phyloP scores from a whole-genome alignment of 2,797 vertebrate genomes.

The Micropoecilia bifurca region DNA sequence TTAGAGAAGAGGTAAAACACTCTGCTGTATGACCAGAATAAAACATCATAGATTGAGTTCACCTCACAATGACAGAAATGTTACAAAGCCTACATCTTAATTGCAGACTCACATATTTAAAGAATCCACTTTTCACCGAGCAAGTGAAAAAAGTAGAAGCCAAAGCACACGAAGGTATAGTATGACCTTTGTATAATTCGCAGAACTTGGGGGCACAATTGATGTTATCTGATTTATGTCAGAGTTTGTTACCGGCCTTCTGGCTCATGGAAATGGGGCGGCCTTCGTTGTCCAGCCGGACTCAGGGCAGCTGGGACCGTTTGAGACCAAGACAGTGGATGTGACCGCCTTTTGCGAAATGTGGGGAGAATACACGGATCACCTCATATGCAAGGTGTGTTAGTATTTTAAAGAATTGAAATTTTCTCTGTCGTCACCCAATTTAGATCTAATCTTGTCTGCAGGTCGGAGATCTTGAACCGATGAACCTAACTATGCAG shows the following conservation, averaged over 20 bases:
- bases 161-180: slow-evolving; percentile 71
- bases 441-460: background rate
- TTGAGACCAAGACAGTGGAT: slow-evolving; percentile 81
- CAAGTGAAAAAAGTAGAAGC: slow-evolving; percentile 74
- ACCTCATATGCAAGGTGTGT: slow-evolving; percentile 89
- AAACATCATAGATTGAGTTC: slow-evolving; percentile 20
- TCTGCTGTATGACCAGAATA: slow-evolving; percentile 20
- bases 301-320: slow-evolving; percentile 82
- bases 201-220: background rate
- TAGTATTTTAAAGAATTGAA: background rate
- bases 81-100: slow-evolving; percentile 34
- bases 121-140: slow-evolving; percentile 59
- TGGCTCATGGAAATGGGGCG: slow-evolving; percentile 88
- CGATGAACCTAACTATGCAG: slow-evolving; percentile 81
- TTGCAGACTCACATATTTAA: slow-evolving; percentile 50
- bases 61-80: background rate
- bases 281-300: slow-evolving; percentile 82
- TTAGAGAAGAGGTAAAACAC: slow-evolving; percentile 58
- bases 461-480: slow-evolving; percentile 87
- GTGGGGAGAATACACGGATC: slow-evolving; percentile 95
- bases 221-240: slow-evolving; percentile 20
- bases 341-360: slow-evolving; percentile 90
- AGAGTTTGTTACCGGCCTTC: slow-evolving; percentile 84
- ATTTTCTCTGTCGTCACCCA: background rate
- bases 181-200: background rate